Evolutionary conservation across 1,140 invertebrate species (phyloP).

Genomic region (Triops cancriformis): DNA sequence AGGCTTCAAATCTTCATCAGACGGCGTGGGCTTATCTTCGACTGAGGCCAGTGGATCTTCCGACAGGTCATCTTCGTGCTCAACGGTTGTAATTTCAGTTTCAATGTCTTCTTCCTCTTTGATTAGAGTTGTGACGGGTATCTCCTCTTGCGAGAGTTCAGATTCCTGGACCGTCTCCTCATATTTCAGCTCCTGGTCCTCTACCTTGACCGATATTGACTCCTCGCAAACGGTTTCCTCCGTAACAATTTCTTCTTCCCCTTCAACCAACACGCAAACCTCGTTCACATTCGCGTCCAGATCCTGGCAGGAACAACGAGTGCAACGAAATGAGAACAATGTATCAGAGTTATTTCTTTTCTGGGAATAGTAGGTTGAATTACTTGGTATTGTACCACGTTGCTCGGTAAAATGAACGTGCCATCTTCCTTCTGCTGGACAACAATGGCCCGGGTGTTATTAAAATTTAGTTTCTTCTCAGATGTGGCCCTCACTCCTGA

Average conservation of each 20-base stretch:
- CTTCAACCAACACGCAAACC: background rate
- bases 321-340: background rate
- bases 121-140: background rate
- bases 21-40: background rate
- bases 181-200: background rate
- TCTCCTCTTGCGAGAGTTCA: background rate
- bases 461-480: background rate
- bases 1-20: slow-evolving; percentile 77
- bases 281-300: background rate
- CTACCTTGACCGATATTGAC: background rate
- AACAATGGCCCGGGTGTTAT: background rate
- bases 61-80: background rate
- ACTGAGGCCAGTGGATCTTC: background rate
- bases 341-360: background rate
- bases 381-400: background rate
- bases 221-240: background rate
- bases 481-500: background rate
- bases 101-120: background rate
- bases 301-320: background rate
- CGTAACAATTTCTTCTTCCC: background rate
- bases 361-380: background rate
- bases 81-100: background rate
- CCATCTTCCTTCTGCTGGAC: background rate
- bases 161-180: background rate
- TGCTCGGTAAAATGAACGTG: background rate